phyloP scores from a whole-genome alignment of 2,113 vertebrate genomes.

The Rutilus rutilus region DNA sequence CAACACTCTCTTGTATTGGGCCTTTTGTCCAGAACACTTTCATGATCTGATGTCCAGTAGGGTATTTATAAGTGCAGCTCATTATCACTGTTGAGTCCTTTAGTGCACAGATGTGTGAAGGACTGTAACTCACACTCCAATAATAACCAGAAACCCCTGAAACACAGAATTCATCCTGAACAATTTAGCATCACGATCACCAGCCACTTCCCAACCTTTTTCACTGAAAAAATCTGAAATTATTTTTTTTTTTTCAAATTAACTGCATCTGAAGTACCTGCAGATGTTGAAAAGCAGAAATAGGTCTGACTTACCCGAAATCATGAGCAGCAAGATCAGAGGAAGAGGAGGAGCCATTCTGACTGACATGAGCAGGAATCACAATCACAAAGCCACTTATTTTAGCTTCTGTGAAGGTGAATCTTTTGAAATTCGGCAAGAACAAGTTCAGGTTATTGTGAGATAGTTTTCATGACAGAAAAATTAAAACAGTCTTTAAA shows the following conservation, averaged over 20 bases:
- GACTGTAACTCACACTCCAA: neutral
- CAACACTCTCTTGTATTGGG: rapidly evolving
- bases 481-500: neutral
- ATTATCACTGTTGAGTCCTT: neutral
- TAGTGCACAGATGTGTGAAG: neutral
- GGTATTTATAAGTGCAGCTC: neutral
- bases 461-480: neutral
- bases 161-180: too few species aligned
- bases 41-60: neutral
- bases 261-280: neutral
- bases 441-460: neutral
- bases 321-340: neutral
- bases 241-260: neutral
- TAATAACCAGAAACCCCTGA: rapidly evolving
- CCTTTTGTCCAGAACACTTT: neutral
- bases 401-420: neutral
- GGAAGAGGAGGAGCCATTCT: neutral
- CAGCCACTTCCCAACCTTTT: neutral
- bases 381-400: neutral
- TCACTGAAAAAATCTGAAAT: neutral
- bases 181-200: too few species aligned
- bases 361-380: neutral
- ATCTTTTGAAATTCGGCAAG: neutral
- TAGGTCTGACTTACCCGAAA: neutral
- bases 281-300: neutral